Conservation (phyloP, 2,888 invertebrate species). For the Andricus quercusramuli region DNA sequence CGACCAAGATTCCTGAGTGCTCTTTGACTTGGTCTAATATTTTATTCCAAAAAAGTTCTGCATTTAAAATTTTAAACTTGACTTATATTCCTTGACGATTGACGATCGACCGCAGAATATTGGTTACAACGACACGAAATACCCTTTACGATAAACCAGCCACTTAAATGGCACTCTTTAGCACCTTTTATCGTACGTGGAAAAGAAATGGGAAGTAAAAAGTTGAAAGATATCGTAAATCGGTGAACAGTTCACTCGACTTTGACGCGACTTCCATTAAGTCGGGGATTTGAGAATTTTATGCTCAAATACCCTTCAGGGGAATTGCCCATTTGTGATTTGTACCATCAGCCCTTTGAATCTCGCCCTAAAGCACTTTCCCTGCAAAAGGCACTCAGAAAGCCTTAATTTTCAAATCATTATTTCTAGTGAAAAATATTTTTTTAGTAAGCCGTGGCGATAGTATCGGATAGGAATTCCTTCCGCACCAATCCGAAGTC, state of each 20-base stretch:
- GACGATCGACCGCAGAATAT: constrained; percentile 47
- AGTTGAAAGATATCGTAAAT: constrained; percentile 49
- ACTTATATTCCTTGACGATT: constrained; percentile 11
- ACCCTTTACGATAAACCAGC: constrained; percentile 47
- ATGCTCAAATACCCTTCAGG: constrained; percentile 8
- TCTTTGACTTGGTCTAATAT: constrained; percentile 18
- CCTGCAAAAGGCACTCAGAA: too few species aligned
- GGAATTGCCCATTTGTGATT: not conserved
- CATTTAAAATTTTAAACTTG: not conserved
- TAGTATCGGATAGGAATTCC: too few species aligned
- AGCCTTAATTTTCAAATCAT: too few species aligned
- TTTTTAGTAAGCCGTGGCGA: too few species aligned
- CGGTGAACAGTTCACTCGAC: constrained; percentile 47
- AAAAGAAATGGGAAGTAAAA: constrained; percentile 42
- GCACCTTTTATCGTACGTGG: constrained; percentile 46
- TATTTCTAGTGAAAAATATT: too few species aligned
- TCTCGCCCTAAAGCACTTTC: not conserved
- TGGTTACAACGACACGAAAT: constrained; percentile 53
- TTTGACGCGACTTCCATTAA: constrained; percentile 47
- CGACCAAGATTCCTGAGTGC: constrained; percentile 41
- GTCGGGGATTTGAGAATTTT: constrained; percentile 20
- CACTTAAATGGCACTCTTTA: constrained; percentile 52
- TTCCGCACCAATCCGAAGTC: too few species aligned
- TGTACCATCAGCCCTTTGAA: not conserved
- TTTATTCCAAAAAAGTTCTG: not conserved